Conservation (phyloP, 1,140 invertebrate genomes). For the Mylabris phalerata region DNA sequence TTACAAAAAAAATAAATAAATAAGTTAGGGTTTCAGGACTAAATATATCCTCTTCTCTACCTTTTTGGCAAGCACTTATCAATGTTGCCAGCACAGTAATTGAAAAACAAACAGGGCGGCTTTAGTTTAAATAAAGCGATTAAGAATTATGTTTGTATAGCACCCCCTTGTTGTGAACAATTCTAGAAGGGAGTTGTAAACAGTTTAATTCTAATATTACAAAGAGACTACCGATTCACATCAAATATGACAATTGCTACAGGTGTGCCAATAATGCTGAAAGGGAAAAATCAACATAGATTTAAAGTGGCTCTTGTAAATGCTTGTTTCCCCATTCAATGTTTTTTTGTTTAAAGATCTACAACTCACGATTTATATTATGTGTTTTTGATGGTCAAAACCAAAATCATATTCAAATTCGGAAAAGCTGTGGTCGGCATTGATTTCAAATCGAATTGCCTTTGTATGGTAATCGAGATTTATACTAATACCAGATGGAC, state of each 20-base stretch:
- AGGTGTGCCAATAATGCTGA: slow-evolving; percentile 10
- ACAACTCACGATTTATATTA: slow-evolving; percentile 21
- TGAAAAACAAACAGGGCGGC: slow-evolving; percentile 17
- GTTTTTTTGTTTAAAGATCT: no score
- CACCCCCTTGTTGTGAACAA: background rate
- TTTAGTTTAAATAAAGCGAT: slow-evolving; percentile 14
- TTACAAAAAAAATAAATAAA: no score
- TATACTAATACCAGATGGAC: no score
- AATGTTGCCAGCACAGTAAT: slow-evolving; percentile 7
- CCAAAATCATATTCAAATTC: slow-evolving; percentile 23
- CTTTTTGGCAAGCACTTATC: background rate
- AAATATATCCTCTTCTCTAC: no score
- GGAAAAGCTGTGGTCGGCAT: slow-evolving; percentile 3
- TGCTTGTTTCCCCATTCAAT: no score
- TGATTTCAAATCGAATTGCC: slow-evolving; percentile 13
- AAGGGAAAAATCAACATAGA: background rate
- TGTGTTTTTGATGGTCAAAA: slow-evolving; percentile 24
- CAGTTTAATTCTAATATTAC: no score
- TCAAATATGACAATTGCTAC: slow-evolving; percentile 5
- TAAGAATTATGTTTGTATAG: slow-evolving; percentile 9
- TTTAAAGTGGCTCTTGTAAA: background rate
- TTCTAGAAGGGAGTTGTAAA: no score
- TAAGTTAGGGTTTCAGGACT: no score
- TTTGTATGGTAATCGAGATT: slow-evolving; percentile 21
- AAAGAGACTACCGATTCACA: background rate